Conservation (phyloP, 2,888 invertebrate species). For the Drosophila anomelani region DNA sequence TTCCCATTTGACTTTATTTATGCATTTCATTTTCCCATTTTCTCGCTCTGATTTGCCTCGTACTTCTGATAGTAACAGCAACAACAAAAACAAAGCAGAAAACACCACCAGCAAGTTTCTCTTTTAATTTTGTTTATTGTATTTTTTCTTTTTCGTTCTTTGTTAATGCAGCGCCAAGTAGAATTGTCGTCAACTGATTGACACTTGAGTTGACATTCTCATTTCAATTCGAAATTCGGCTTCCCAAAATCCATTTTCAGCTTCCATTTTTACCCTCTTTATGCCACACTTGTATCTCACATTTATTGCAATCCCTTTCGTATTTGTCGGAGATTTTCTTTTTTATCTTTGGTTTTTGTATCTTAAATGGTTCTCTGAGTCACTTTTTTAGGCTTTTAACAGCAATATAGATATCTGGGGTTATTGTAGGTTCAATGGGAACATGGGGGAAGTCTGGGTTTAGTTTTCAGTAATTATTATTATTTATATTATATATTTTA, state of each 20-base stretch:
- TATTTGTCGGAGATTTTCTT: not conserved
- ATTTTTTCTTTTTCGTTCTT: conserved; percentile 47
- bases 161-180: conserved; percentile 64
- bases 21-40: conserved; percentile 63
- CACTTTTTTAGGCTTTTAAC: not conserved
- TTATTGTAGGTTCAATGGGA: not conserved
- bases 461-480: not conserved
- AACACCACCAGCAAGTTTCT: conserved; percentile 41
- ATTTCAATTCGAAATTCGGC: conserved; percentile 25
- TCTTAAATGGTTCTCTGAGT: conserved; percentile 19
- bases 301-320: not conserved
- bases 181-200: conserved; percentile 56
- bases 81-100: conserved; percentile 7
- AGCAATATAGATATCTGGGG: not conserved
- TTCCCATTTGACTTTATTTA: conserved; percentile 56
- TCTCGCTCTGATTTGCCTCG: conserved; percentile 64
- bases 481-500: too few relatives aligned
- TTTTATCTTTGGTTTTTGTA: conserved; percentile 9
- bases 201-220: conserved; percentile 65
- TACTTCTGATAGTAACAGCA: conserved; percentile 28
- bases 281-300: conserved; percentile 13
- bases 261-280: conserved; percentile 5
- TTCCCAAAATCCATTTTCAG: not conserved
- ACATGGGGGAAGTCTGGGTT: not conserved
- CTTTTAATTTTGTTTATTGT: conserved; percentile 37